Evolutionary conservation across 2,888 invertebrate genomes (phyloP), one percentile per base, ranked within the genome.

Genomic region (Polydrusus tereticollis): DNA sequence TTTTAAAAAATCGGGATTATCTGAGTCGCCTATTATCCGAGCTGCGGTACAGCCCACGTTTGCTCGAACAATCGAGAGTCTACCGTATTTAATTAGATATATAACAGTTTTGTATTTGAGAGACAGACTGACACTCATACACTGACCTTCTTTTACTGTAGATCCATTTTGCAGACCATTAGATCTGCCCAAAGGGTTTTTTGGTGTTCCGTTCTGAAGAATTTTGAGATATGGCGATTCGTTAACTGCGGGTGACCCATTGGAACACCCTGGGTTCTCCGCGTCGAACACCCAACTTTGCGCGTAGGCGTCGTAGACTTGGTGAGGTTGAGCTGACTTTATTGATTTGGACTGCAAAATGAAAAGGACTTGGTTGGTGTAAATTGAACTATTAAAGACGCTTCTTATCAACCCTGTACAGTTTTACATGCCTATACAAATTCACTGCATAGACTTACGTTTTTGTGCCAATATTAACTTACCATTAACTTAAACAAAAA

Each of bases 211-310:
- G 77, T 83, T 83, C 74, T 83, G 80, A 3, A 82, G 70, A 20
- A 83, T 78, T 75, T 83, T 83, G 69, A 84, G 76, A 70, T 83
- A 84, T 52, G 83, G 80, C 16, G 82, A 79, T 58, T 79, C 78
- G n/a, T 36, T 65, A 12, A 71, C 18, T 36, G 52, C 67, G 7
- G 69, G 71, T 16, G 79, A 74, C 64, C 80, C 79, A 74, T 83
- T 83, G 36, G 83, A 81, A 57, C 78, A 77, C 23, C 79, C 79
- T 1, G 80, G 80, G 76, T 72, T 82, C 69, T 81, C 83, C 16
- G 86, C 80, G 64, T 87, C 87, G 80, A 87, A 88, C 52, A 88
- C 88, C 88, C 88, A 88, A 74, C 87, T 87, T 78, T 87, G 87
- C 16, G 86, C 84, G 80, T 86, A 87, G 58, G 86, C 85, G 81